phyloP scores from a whole-genome alignment of 2,113 vertebrate species.

The Ranitomeya variabilis region DNA sequence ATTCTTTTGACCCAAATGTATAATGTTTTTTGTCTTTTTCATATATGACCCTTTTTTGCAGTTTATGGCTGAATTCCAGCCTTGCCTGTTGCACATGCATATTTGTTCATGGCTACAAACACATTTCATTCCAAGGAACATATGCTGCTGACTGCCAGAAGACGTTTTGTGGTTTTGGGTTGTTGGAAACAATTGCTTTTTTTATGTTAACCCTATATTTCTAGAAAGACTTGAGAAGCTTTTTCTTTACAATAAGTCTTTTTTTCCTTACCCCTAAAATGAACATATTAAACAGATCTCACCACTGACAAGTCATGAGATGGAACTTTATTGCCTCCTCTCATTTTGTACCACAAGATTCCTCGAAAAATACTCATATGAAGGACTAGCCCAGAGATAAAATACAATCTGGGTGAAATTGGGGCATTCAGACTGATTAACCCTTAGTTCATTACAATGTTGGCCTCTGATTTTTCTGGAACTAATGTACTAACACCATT shows the following conservation, averaged over 20 bases:
- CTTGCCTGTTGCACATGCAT: slow-evolving; percentile 68
- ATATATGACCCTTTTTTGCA: slow-evolving; percentile 52
- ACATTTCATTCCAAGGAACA: slow-evolving; percentile 64
- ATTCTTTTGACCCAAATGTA: slow-evolving; percentile 47
- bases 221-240: too few relatives aligned
- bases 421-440: neutral
- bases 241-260: neutral
- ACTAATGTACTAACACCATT: too few relatives aligned
- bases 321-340: too few relatives aligned
- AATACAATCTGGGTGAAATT: neutral
- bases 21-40: slow-evolving; percentile 47
- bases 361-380: neutral
- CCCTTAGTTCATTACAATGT: too few relatives aligned
- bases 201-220: slow-evolving; percentile 58
- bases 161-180: slow-evolving; percentile 64
- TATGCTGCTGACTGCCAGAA: slow-evolving; percentile 63
- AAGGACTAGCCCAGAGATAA: neutral
- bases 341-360: neutral
- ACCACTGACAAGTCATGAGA: too few relatives aligned
- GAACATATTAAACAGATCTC: neutral
- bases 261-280: neutral
- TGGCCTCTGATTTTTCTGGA: too few relatives aligned
- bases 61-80: slow-evolving; percentile 70
- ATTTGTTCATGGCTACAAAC: slow-evolving; percentile 67
- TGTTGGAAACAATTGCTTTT: slow-evolving; percentile 63